Evolutionary conservation across 2,113 vertebrate genomes (phyloP).

Genomic region (Ramphastos sulfuratus): DNA sequence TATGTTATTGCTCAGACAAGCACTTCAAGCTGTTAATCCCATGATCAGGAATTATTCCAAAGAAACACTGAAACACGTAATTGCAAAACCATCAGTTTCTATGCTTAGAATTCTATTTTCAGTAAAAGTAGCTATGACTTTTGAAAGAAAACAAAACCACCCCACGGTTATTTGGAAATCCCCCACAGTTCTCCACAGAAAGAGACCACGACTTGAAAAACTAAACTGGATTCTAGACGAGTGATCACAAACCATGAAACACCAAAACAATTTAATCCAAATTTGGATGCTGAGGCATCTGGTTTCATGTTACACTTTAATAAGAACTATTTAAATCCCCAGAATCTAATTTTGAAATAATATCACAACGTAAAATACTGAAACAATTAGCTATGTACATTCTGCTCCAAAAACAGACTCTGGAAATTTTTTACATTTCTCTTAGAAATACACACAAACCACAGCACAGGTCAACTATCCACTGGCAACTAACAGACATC

Average conservation of each 20-base stretch:
- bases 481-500: background rate
- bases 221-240: background rate
- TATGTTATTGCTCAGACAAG: background rate
- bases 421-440: constrained; percentile 37
- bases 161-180: background rate
- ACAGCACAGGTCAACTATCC: constrained; percentile 11
- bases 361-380: constrained; percentile 28
- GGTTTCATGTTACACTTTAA: background rate
- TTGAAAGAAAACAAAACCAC: background rate
- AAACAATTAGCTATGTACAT: constrained; percentile 19
- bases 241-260: background rate
- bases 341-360: constrained; percentile 2
- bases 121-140: background rate
- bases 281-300: background rate
- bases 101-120: background rate
- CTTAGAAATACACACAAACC: constrained; percentile 35
- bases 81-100: background rate
- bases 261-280: background rate
- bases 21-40: background rate
- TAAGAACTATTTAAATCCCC: constrained; percentile 4
- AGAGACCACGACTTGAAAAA: background rate
- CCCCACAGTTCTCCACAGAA: background rate
- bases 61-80: background rate
- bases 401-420: constrained; percentile 4
- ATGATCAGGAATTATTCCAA: background rate